These are phyloP conservation scores for Caenorhabditis drosophilae DNA, from an alignment of 2,888 invertebrate genomes.

Conservation along the genomic window DNA sequence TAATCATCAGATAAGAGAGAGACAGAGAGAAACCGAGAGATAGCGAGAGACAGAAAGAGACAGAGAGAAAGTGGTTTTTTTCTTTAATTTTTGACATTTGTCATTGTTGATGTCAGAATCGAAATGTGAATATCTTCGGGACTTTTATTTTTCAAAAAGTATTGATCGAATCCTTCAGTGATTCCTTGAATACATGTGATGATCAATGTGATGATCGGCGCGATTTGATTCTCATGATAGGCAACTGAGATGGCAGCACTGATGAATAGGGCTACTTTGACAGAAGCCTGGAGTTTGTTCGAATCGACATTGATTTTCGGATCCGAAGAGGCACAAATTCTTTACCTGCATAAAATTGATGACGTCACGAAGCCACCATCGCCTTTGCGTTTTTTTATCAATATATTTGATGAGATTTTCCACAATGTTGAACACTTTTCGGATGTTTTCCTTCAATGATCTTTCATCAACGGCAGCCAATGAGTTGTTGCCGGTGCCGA, in stretches of 20 bases:
- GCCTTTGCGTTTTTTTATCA: constrained; percentile 52
- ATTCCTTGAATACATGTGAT: constrained; percentile 55
- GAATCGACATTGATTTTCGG: no score
- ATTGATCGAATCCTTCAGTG: constrained; percentile 54
- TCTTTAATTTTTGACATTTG: no score
- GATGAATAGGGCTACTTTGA: constrained; percentile 53
- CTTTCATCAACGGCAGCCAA: constrained; percentile 22
- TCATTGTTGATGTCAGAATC: constrained; percentile 18
- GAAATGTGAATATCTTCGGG: constrained; percentile 45
- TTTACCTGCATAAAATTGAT: constrained; percentile 52
- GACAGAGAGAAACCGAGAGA: no score
- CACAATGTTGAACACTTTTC: constrained; percentile 41
- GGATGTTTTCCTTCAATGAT: constrained; percentile 52
- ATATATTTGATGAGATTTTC: constrained; percentile 54
- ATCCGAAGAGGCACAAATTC: no score
- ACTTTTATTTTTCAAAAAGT: constrained; percentile 43
- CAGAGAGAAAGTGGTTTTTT: no score
- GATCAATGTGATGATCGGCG: constrained; percentile 50
- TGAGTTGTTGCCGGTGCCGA: no score
- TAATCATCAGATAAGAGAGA: no score
- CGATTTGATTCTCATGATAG: constrained; percentile 49
- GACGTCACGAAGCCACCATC: constrained; percentile 58
- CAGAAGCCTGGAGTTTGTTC: constrained; percentile 43
- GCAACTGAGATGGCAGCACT: constrained; percentile 54
- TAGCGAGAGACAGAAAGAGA: no score